Evolutionary conservation across 2,113 vertebrate genomes (phyloP).

Genomic region (Tympanuchus pallidicinctus): DNA sequence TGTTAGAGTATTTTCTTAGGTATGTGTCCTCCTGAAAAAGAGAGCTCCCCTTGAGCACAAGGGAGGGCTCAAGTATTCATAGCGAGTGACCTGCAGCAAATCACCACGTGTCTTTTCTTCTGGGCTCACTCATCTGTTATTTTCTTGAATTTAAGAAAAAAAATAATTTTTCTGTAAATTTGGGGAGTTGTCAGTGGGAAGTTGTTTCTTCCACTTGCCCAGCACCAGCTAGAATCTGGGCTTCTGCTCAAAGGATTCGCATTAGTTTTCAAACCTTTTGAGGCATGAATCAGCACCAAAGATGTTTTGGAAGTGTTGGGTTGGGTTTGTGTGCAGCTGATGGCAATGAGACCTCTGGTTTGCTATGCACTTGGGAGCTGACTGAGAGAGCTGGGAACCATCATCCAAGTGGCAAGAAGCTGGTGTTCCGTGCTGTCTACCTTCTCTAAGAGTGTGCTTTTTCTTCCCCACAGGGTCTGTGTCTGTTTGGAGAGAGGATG

Average conservation of each 20-base stretch:
- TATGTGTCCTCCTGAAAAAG: neutral
- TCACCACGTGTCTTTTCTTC: neutral
- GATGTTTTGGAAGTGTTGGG: neutral
- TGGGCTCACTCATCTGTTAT: rapidly evolving
- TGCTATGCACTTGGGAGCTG: neutral
- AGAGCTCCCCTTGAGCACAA: neutral
- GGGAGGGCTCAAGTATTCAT: neutral
- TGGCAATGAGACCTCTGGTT: neutral
- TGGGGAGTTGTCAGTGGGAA: neutral
- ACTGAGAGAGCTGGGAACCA: neutral
- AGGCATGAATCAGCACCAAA: neutral
- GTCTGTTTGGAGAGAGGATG: neutral
- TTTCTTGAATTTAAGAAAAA: neutral
- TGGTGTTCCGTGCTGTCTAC: neutral
- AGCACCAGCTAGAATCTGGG: neutral
- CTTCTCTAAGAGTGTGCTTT: neutral
- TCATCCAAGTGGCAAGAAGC: rapidly evolving
- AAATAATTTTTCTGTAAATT: neutral
- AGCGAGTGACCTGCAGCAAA: neutral
- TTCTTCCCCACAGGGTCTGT: neutral
- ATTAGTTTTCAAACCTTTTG: neutral
- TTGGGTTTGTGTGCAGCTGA: neutral
- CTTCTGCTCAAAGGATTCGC: neutral
- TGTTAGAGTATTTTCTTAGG: neutral
- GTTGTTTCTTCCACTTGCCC: neutral